These are phyloP conservation scores for Muscina levida DNA, from an alignment of 2,888 invertebrate genomes.

Conservation along the genomic window DNA sequence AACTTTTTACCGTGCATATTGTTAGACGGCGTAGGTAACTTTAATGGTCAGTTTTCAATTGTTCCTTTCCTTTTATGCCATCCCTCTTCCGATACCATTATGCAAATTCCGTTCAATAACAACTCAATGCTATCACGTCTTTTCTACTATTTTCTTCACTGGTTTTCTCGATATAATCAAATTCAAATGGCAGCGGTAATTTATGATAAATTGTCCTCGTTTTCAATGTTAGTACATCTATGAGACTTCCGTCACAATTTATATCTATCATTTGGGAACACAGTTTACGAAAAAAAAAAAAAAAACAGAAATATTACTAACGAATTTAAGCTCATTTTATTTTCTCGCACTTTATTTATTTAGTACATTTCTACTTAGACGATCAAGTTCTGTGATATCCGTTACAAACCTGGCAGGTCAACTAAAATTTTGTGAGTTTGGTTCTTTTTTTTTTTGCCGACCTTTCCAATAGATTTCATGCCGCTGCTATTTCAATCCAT, in stretches of 20 bases:
- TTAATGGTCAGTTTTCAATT: background rate
- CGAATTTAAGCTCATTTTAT: background rate
- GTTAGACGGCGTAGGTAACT: too few species aligned
- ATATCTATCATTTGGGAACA: too few species aligned
- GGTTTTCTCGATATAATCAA: background rate
- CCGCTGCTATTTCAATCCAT: slow-evolving; percentile 18
- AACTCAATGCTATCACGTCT: background rate
- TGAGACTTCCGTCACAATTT: background rate
- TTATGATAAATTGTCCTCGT: slow-evolving; percentile 26
- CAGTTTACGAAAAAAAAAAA: background rate
- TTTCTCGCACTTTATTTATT: background rate
- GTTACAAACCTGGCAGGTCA: background rate
- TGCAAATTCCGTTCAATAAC: slow-evolving; percentile 9
- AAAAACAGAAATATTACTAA: background rate
- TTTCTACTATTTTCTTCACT: background rate
- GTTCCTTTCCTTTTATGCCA: background rate
- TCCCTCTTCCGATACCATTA: background rate
- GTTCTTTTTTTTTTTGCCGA: background rate
- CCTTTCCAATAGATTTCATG: too few species aligned
- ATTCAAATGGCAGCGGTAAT: slow-evolving; percentile 25
- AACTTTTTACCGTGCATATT: too few species aligned
- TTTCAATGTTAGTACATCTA: background rate
- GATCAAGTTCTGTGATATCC: background rate
- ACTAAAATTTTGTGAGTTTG: slow-evolving; percentile 11
- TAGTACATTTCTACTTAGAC: too few species aligned